Evolutionary conservation across 35 echinoderm and acorn worm species (phyloP), one percentile per base, ranked within the genome.

Genomic region (Strongylocentrotus purpuratus): DNA sequence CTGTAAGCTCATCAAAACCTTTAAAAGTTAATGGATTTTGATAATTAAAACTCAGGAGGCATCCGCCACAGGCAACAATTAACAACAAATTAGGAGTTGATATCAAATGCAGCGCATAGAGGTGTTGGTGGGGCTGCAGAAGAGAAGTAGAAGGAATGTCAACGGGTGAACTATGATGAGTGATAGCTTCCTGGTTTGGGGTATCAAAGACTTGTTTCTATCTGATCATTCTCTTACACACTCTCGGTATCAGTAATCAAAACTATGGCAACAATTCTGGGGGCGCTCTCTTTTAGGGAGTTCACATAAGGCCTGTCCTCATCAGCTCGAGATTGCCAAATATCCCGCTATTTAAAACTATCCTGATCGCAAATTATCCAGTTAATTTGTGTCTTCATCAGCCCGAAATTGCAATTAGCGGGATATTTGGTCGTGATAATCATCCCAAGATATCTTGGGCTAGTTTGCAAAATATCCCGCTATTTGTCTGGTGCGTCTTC

Each of bases 221-320:
- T 55, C 50, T 55, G 50, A 55, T 86, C n/a, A 86, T 12, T 86
- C 85, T 86, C n/a, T 86, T 86, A 86, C 85, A 85, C 87, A 88
- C 87, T 88, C 87, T 88, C 87, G 20, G 87, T 89, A 89, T 89
- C 87, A 89, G 87, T 46, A 89, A 33, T 89, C 87, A 45, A 46
- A 89, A 46, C 87, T 89, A 89, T 89, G 87, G 87, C 33, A 89
- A 41, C 87, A 18, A 89, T 89, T 41, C 87, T 46, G 12, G 33
- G 6, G 33, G 11, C 31, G 45, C 20, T 89, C 5, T 7, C 33
- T 28, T 46, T 46, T 5, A 15, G 0, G 9, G 7, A 33, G 35
- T 41, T 41, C 35, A 41, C 35, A n/a, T n/a, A n/a, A n/a, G n/a
- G n/a, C n/a, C n/a, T n/a, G n/a, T n/a, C n/a, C n/a, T n/a, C n/a